Evolutionary conservation across 2,888 invertebrate species (phyloP).

Genomic region (Liposcelis brunnea): DNA sequence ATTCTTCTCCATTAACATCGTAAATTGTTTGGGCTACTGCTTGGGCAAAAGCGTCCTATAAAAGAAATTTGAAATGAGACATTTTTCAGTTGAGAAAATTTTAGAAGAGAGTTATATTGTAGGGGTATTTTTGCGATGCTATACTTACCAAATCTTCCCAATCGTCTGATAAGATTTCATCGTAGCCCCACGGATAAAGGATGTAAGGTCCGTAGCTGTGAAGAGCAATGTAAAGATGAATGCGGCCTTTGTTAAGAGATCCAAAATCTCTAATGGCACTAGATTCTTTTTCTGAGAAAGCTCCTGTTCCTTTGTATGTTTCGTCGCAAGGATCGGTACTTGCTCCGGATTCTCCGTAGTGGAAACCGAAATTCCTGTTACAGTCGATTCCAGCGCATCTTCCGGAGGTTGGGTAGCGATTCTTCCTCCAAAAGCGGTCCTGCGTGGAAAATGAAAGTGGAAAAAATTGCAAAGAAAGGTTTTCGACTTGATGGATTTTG

Average conservation of each 20-base stretch:
- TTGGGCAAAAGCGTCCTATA: neutral
- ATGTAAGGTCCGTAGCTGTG: slow-evolving; percentile 25
- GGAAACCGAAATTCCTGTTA: slow-evolving; percentile 29
- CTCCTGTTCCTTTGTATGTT: slow-evolving; percentile 23
- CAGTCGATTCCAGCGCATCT: slow-evolving; percentile 28
- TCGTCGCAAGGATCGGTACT: slow-evolving; percentile 28
- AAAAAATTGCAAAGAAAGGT: too few relatives aligned
- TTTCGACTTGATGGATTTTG: too few relatives aligned
- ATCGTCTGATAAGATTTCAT: slow-evolving; percentile 16
- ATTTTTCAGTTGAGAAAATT: neutral
- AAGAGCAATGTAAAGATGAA: slow-evolving; percentile 27
- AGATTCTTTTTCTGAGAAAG: slow-evolving; percentile 30
- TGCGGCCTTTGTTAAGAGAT: slow-evolving; percentile 17
- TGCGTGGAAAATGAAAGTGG: too few relatives aligned
- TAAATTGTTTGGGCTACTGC: neutral
- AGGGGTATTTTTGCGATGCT: too few relatives aligned
- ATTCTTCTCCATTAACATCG: slow-evolving; percentile 11
- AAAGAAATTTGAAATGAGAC: neutral
- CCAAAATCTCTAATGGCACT: slow-evolving; percentile 23
- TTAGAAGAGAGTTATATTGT: too few relatives aligned
- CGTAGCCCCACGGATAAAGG: slow-evolving; percentile 20
- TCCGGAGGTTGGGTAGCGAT: slow-evolving; percentile 6
- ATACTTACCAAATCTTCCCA: slow-evolving; percentile 17
- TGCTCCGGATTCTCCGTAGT: slow-evolving; percentile 26
- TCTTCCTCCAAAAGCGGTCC: slow-evolving; percentile 30